phyloP scores from a whole-genome alignment of 2,113 vertebrate genomes.

The Stictonetta naevosa region DNA sequence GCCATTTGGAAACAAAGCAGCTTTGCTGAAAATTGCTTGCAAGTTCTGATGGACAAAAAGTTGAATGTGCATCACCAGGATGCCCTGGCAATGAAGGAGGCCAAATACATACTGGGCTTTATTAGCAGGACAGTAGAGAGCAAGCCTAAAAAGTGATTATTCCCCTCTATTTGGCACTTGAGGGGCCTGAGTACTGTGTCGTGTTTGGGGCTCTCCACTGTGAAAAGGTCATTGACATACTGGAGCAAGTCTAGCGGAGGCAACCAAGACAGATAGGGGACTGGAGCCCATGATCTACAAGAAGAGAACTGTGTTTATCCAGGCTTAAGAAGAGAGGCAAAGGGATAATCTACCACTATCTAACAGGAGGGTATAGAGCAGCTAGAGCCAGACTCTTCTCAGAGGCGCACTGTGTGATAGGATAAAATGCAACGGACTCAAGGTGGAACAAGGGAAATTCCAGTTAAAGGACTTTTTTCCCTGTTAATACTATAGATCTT shows the following conservation, averaged over 20 bases:
- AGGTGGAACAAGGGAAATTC: neutral
- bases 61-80: neutral
- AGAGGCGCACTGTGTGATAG: neutral
- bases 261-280: neutral
- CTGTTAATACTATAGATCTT: neutral
- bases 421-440: neutral
- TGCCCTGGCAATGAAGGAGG: neutral
- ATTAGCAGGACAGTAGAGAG: neutral
- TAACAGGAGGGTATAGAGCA: neutral
- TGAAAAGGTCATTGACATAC: neutral
- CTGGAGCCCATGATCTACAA: neutral
- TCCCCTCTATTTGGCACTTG: neutral
- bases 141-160: neutral
- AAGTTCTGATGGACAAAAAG: neutral
- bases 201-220: neutral
- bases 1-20: neutral
- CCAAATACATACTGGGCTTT: neutral
- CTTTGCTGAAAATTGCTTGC: neutral
- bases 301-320: neutral
- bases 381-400: neutral
- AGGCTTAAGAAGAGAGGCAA: neutral
- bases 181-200: neutral
- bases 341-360: neutral
- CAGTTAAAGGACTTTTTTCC: neutral
- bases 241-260: neutral